These are phyloP conservation scores for Cyclophora albipunctata DNA, from an alignment of 2,888 invertebrate genomes.

Conservation along the genomic window DNA sequence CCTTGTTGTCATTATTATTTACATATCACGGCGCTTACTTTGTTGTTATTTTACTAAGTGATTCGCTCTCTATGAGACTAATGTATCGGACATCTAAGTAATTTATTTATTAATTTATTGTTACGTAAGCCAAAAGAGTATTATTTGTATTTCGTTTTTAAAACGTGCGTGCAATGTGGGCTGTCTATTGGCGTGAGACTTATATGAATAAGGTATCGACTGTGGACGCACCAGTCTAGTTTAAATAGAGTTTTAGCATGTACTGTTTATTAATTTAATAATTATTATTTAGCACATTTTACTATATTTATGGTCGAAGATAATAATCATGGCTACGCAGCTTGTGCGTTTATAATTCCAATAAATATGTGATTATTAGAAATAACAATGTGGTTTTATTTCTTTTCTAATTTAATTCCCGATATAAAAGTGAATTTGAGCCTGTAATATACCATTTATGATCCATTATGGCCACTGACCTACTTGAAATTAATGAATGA, in stretches of 20 bases:
- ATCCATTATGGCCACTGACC: too few relatives aligned
- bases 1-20: conserved; percentile 19
- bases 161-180: too few relatives aligned
- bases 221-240: conserved; percentile 65
- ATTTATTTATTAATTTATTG: conserved; percentile 14
- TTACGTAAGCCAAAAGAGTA: conserved; percentile 26
- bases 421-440: too few relatives aligned
- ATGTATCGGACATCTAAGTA: conserved; percentile 13
- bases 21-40: neutral
- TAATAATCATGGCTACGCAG: conserved; percentile 62
- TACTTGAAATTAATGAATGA: too few relatives aligned
- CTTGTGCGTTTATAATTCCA: conserved; percentile 72
- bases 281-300: conserved; percentile 63
- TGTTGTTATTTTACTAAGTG: too few relatives aligned
- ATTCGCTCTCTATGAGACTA: neutral
- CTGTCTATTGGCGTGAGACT: too few relatives aligned
- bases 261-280: conserved; percentile 48
- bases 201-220: conserved; percentile 10
- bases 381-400: conserved; percentile 28
- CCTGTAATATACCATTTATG: too few relatives aligned
- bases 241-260: conserved; percentile 53
- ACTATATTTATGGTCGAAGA: conserved; percentile 62
- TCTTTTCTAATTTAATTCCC: neutral
- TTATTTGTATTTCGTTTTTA: conserved; percentile 12
- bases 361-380: conserved; percentile 70